Conservation (phyloP, 2,888 invertebrate species). For the Pteria penguin region DNA sequence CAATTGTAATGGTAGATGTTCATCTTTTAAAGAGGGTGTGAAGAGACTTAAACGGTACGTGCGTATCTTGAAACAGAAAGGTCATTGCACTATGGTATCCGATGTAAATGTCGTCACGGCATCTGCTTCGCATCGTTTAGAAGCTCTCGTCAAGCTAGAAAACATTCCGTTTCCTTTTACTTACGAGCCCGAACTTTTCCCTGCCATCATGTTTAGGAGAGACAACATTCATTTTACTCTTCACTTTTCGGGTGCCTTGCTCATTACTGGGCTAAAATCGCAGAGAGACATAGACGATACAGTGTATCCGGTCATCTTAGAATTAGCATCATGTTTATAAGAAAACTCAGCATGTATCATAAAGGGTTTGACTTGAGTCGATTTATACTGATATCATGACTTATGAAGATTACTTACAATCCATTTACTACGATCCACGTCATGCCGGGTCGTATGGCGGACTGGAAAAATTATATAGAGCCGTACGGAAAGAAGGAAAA, state of each 20-base stretch:
- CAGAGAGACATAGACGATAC: not conserved
- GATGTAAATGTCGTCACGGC: not conserved
- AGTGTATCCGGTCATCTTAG: not conserved
- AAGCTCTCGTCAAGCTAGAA: not conserved
- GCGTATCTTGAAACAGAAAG: not conserved
- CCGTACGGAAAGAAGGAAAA: slow-evolving; percentile 47
- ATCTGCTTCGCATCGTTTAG: slow-evolving; percentile 6
- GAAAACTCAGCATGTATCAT: too few species aligned
- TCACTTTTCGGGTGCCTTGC: slow-evolving; percentile 13
- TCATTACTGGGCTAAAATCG: slow-evolving; percentile 13
- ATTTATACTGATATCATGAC: not conserved
- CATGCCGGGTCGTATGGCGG: slow-evolving; percentile 45
- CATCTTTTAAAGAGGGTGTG: not conserved
- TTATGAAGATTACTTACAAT: slow-evolving; percentile 19
- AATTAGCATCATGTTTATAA: not conserved
- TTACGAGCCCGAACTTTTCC: slow-evolving; percentile 24
- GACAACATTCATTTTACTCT: slow-evolving; percentile 16
- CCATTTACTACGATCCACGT: slow-evolving; percentile 47
- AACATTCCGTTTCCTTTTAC: not conserved
- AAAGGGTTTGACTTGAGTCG: not conserved
- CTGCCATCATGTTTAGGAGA: slow-evolving; percentile 19
- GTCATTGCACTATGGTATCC: not conserved
- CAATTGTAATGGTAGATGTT: not conserved
- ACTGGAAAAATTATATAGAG: slow-evolving; percentile 47
- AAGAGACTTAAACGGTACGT: not conserved